Conservation (phyloP, 2,888 invertebrate genomes). For the Priocnemis perturbator region DNA sequence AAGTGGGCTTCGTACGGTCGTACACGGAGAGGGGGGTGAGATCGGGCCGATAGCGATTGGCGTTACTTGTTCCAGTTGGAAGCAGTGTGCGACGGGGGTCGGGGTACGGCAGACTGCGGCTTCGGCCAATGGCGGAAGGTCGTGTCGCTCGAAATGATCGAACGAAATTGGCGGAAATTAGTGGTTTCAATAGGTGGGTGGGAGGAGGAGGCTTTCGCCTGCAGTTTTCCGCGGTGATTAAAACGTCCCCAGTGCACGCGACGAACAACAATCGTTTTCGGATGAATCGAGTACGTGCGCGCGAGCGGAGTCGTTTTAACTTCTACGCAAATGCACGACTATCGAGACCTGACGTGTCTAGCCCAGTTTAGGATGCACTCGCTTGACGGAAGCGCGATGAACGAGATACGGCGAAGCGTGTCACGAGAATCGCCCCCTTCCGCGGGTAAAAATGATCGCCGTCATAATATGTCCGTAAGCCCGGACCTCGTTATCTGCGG, state of each 20-base stretch:
- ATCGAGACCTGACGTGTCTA: too few relatives aligned
- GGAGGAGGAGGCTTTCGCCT: slow-evolving; percentile 1
- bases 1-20: slow-evolving; percentile 14
- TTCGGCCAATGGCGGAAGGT: slow-evolving; percentile 26
- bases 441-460: too few relatives aligned
- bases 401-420: too few relatives aligned
- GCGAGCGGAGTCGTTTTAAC: background rate
- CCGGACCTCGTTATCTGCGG: too few relatives aligned
- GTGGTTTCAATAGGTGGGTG: slow-evolving; percentile 21
- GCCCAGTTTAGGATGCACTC: too few relatives aligned
- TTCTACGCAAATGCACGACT: too few relatives aligned
- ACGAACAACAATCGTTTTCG: slow-evolving; percentile 29
- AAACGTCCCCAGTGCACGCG: slow-evolving; percentile 35
- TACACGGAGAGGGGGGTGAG: slow-evolving; percentile 13
- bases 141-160: slow-evolving; percentile 30
- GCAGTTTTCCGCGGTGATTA: slow-evolving; percentile 38
- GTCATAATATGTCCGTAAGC: too few relatives aligned
- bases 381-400: slow-evolving; percentile 3
- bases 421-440: too few relatives aligned
- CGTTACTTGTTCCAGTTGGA: slow-evolving; percentile 10
- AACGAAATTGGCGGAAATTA: slow-evolving; percentile 37
- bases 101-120: background rate
- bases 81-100: slow-evolving; percentile 2
- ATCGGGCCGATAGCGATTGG: slow-evolving; percentile 33
- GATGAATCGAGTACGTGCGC: background rate